These are phyloP conservation scores for Sarcophaga carnaria DNA, from an alignment of 2,888 invertebrate genomes.

Conservation along the genomic window DNA sequence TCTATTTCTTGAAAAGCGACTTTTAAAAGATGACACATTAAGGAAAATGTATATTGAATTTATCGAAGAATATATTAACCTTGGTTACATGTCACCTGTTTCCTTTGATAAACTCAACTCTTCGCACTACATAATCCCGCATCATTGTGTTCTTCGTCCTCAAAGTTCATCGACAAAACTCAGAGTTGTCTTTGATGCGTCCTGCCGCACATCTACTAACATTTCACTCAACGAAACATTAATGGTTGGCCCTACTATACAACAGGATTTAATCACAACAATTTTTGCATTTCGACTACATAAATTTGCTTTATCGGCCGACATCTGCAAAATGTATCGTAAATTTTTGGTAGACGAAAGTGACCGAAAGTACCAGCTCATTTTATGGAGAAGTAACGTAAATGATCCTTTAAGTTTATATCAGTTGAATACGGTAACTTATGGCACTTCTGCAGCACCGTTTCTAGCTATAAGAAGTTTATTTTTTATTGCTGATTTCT, in stretches of 20 bases:
- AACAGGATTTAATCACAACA: constrained; percentile 55
- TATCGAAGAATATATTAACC: constrained; percentile 39
- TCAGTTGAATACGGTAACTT: constrained; percentile 31
- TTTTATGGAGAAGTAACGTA: constrained; percentile 42
- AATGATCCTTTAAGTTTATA: neutral
- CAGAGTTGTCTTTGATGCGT: constrained; percentile 54
- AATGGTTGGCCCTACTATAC: constrained; percentile 64
- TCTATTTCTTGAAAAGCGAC: constrained; percentile 34
- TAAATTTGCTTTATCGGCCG: constrained; percentile 45
- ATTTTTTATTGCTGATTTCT: constrained; percentile 38
- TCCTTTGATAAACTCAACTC: neutral
- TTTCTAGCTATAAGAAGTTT: constrained; percentile 51
- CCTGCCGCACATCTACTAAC: constrained; percentile 50
- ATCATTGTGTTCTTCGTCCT: constrained; percentile 47
- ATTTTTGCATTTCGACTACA: constrained; percentile 50
- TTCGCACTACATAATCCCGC: constrained; percentile 51
- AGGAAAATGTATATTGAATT: constrained; percentile 26
- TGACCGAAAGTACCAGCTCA: constrained; percentile 47
- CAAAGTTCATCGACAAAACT: constrained; percentile 56
- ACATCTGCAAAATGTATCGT: constrained; percentile 55
- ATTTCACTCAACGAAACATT: constrained; percentile 61
- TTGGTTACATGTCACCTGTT: constrained; percentile 15
- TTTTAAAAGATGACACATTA: constrained; percentile 28
- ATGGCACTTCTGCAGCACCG: constrained; percentile 44
- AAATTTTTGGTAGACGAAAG: constrained; percentile 40